Percentiles rank a stretch among this genome's conserved stretches.
These are phyloP conservation scores for Siniperca chuatsi DNA, from an alignment of 2,113 vertebrate genomes.

Conservation along the genomic window DNA sequence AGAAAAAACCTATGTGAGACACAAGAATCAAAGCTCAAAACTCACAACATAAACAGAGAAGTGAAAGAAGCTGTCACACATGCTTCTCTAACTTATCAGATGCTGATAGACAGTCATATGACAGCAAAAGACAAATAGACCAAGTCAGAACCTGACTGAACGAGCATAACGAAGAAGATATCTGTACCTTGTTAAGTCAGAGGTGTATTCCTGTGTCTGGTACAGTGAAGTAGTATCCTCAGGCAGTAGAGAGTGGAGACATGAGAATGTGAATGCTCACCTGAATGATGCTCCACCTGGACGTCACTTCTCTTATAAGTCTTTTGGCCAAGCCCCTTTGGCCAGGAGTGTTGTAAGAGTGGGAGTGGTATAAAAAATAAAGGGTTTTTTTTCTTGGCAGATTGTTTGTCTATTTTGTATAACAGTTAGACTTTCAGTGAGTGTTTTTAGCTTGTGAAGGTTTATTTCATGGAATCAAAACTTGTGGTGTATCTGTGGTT, in stretches of 20 bases:
- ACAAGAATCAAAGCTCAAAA: constrained; percentile 6
- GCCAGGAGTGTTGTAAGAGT: neutral
- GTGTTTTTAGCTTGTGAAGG: neutral
- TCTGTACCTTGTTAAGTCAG: constrained; percentile 51
- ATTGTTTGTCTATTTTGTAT: constrained; percentile 2
- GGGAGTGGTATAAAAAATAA: constrained; percentile 51
- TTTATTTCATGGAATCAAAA: constrained; percentile 23
- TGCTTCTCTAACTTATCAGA: constrained; percentile 15
- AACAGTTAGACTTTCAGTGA: neutral
- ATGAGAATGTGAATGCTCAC: constrained; percentile 46
- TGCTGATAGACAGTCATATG: neutral
- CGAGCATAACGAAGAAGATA: neutral
- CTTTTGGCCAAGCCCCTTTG: constrained; percentile 43
- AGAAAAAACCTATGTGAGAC: constrained; percentile 36
- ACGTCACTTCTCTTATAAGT: constrained; percentile 53
- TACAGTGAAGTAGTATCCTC: constrained; percentile 43
- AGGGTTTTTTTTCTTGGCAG: neutral
- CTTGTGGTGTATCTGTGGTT: constrained; percentile 31
- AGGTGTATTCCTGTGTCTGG: constrained; percentile 31
- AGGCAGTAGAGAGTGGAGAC: constrained; percentile 20
- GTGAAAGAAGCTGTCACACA: constrained; percentile 56
- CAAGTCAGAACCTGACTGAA: neutral
- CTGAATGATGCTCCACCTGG: constrained; percentile 63
- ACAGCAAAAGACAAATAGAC: neutral
- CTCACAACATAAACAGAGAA: constrained; percentile 36